Percentiles rank a stretch among this genome's conserved stretches.
Evolutionary conservation across 1,140 invertebrate species (phyloP).

Genomic region (Psilanteris sp.): DNA sequence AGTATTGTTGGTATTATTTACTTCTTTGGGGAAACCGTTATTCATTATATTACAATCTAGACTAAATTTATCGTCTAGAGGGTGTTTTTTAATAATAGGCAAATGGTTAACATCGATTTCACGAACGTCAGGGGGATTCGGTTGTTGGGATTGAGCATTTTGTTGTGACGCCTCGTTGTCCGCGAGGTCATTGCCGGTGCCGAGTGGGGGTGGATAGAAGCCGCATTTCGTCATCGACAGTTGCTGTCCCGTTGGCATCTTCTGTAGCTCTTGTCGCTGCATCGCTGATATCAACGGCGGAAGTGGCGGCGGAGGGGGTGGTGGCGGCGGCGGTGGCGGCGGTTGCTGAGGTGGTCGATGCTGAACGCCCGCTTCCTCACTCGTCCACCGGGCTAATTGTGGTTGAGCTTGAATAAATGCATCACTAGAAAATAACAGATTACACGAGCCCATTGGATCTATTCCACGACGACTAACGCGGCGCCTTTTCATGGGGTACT

Average conservation of each 20-base stretch:
- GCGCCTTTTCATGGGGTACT: slow-evolving; percentile 37
- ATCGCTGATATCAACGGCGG: slow-evolving; percentile 46
- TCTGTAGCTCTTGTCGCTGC: slow-evolving; percentile 62
- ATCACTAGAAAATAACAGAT: slow-evolving; percentile 93
- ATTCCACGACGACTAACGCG: slow-evolving; percentile 71
- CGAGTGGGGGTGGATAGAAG: slow-evolving; percentile 74
- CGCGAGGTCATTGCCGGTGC: slow-evolving; percentile 69
- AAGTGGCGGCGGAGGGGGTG: slow-evolving; percentile 34
- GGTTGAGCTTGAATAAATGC: slow-evolving; percentile 96
- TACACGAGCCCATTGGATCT: slow-evolving; percentile 77
- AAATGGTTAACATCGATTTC: slow-evolving; percentile 76
- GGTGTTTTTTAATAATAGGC: slow-evolving; percentile 77
- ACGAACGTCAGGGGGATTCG: slow-evolving; percentile 72
- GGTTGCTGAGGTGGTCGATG: slow-evolving; percentile 74
- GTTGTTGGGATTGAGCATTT: slow-evolving; percentile 77
- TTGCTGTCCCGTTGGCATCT: slow-evolving; percentile 49
- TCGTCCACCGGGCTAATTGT: slow-evolving; percentile 94
- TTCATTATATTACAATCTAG: slow-evolving; percentile 79
- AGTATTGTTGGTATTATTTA: slow-evolving; percentile 76
- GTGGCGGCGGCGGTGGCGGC: slow-evolving; percentile 59
- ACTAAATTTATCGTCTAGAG: slow-evolving; percentile 78
- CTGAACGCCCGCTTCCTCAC: slow-evolving; percentile 89
- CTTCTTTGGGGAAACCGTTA: slow-evolving; percentile 74
- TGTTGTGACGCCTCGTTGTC: slow-evolving; percentile 68
- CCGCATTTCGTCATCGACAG: slow-evolving; percentile 67